Base-by-base conservation (phyloP, 2,113 vertebrate species). In the Oreochromis aureus region DNA sequence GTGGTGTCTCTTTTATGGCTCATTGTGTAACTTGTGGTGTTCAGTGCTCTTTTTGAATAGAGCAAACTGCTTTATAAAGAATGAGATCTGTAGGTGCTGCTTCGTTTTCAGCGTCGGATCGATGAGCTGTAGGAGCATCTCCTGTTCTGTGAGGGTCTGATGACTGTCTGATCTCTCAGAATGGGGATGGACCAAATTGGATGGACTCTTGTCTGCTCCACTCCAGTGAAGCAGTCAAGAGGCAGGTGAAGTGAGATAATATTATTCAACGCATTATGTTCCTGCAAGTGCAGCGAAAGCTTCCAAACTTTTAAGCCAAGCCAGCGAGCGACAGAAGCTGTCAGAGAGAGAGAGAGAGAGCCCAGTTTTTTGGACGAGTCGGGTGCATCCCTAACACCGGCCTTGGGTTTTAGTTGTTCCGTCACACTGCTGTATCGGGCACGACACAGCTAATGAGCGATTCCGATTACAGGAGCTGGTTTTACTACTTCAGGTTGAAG, bases 371-470 rank as follows among this genome's bases (percentile, higher is more conserved):
- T 44, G 27, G n/a, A 2, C 2, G 5, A 22, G 71, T 32, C 22
- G 9, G 13, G 69, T 27, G 69, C 39, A 10, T 76, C 16, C 44
- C 16, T 51, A 76, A 48, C 27, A 19, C 16, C 1, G 3, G 44
- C 10, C 71, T 51, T 78, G 87, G 34, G 51, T 13, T 81, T 81
- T 22, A 85, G 63, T 83, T 80, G 18, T 6, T 69, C 58, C 41
- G 55, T 86, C 73, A 78, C 7, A 48, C 61, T 5, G 4, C 76
- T 16, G 7, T 80, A 76, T 81, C 46, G 19, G 80, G 59, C 10
- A 55, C 46, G 86, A 66, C 76, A 3, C 12, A 71, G 69, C 89
- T 92, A 61, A 89, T 84, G 81, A 89, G 56, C 5, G 63, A 80
- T 87, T 80, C 63, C 18, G 71, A 91, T 88, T 58, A 6, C 19